Evolutionary conservation across 2,113 vertebrate species (phyloP), one percentile per base, ranked within the genome.

Genomic region (Solenodon paradoxus): DNA sequence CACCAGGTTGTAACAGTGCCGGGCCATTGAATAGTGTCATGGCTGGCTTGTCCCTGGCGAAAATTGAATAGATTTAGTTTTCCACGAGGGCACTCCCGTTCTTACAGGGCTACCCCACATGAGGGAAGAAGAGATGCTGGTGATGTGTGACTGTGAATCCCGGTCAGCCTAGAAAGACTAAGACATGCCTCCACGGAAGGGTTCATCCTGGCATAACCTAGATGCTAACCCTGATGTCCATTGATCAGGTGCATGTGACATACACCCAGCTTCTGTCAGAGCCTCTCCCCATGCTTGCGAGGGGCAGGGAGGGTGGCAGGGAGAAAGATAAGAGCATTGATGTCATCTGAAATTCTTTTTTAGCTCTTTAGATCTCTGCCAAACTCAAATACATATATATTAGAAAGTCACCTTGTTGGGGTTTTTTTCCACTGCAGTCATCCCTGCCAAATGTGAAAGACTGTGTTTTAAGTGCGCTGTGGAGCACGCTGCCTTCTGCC

Each of bases 321-420:
- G 66, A 92, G 81, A 96, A 94, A 82, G 96, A 97, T 93, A 95
- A 97, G 97, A 97, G 94, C 89, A 84, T 97, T 97, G 98, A 57
- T 95, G 98, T 98, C 98, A 97, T 96, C 96, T 97, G 97, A 97
- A 98, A 97, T 98, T 95, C 97, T 93, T 97, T 98, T 96, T 97
- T 95, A 97, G 97, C 95, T 98, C 96, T 97, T 98, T 94, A 96
- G 93, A 97, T 98, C 93, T 71, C 90, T 97, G 97, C 96, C 98
- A 97, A 96, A 98, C 94, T 97, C 90, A 96, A 80, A 91, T 75
- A 95, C 83, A 57, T 59, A 80, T 80, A 90, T 89, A 95, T 97
- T 68, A 75, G 95, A 97, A 97, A 98, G 98, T 98, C 97, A 98
- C 97, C 97, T 98, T 98, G 97, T n/a, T n/a, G n/a, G n/a, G n/a